A percentile compares a stretch with the other conserved stretches of the same genome.
Evolutionary conservation across 2,888 invertebrate genomes (phyloP).

Genomic region (Leucoma salicis): DNA sequence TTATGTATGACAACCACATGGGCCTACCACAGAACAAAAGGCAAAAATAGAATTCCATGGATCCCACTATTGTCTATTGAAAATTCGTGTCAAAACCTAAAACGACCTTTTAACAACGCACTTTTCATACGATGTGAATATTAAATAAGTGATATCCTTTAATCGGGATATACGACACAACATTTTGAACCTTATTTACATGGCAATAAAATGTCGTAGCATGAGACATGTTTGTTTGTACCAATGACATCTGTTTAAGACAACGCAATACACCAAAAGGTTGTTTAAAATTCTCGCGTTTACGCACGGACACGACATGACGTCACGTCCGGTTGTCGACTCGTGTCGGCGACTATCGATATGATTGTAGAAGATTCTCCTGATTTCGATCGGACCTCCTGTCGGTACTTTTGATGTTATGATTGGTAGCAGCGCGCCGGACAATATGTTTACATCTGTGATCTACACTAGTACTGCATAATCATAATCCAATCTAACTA

Average conservation of each 20-base stretch:
- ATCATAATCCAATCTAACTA: too few relatives aligned
- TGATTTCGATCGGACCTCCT: constrained; percentile 68
- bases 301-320: constrained; percentile 64
- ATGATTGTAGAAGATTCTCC: constrained; percentile 59
- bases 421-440: constrained; percentile 66
- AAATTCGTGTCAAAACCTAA: constrained; percentile 63
- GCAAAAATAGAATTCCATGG: constrained; percentile 44
- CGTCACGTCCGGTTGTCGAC: constrained; percentile 73
- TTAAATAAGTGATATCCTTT: constrained; percentile 49
- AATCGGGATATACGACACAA: constrained; percentile 23
- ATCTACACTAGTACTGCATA: too few relatives aligned
- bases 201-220: constrained; percentile 45
- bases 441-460: constrained; percentile 59
- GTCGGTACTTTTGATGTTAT: constrained; percentile 73
- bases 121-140: constrained; percentile 68
- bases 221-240: constrained; percentile 52
- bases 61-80: constrained; percentile 47
- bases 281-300: constrained; percentile 79
- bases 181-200: constrained; percentile 47
- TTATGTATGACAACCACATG: constrained; percentile 13
- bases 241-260: constrained; percentile 68
- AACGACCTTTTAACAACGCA: constrained; percentile 66
- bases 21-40: constrained; percentile 31
- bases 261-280: constrained; percentile 68
- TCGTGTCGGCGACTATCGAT: constrained; percentile 50